These are phyloP conservation scores for Spea hammondii DNA, from an alignment of 2,797 vertebrate genomes.

Conservation along the genomic window DNA sequence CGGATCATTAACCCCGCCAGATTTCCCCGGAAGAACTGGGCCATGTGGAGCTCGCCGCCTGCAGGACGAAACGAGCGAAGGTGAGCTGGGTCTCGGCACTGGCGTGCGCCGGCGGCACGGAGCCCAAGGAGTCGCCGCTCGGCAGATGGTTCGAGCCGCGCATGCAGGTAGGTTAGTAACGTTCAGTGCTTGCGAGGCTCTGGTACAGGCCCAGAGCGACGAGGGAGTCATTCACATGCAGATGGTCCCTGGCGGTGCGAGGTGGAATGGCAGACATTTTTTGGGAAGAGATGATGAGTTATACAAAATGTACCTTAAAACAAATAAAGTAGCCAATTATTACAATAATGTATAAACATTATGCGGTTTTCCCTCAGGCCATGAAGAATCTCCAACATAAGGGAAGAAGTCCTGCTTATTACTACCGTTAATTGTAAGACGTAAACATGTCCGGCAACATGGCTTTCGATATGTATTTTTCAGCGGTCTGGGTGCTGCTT, in stretches of 20 bases:
- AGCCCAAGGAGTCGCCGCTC: background rate
- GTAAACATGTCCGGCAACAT: too few relatives aligned
- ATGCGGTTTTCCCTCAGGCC: too few relatives aligned
- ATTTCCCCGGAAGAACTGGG: conserved; percentile 92
- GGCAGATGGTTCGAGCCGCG: conserved; percentile 49
- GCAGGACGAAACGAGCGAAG: conserved; percentile 24
- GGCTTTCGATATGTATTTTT: too few relatives aligned
- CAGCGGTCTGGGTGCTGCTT: too few relatives aligned
- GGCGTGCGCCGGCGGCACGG: background rate
- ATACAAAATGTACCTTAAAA: too few relatives aligned
- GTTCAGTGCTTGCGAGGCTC: conserved; percentile 61
- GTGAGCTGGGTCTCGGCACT: too few relatives aligned
- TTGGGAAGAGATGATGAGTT: background rate
- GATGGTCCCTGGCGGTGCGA: conserved; percentile 55
- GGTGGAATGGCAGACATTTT: background rate
- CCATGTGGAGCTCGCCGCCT: conserved; percentile 88
- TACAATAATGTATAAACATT: too few relatives aligned
- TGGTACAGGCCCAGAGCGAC: conserved; percentile 58
- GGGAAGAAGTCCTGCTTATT: too few relatives aligned
- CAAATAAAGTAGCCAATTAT: too few relatives aligned
- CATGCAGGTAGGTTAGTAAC: conserved; percentile 87
- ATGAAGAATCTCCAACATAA: too few relatives aligned
- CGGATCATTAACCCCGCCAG: conserved; percentile 92
- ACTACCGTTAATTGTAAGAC: too few relatives aligned
- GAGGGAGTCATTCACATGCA: conserved; percentile 65